These are phyloP conservation scores for Pangasius mekongensis DNA, from an alignment of 2,797 vertebrate genomes.

Conservation along the genomic window DNA sequence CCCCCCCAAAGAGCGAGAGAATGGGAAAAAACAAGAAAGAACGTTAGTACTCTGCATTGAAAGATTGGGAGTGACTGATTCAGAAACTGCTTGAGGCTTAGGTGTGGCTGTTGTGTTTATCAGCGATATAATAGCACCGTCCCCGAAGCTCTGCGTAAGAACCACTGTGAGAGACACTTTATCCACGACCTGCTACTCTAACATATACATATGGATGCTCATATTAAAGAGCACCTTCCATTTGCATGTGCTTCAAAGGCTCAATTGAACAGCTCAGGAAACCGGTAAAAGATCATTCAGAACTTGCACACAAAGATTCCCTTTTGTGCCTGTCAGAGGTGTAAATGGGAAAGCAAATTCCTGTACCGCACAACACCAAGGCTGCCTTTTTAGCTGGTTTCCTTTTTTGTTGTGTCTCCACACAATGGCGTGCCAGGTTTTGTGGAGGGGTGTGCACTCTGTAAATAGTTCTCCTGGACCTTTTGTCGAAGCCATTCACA, in stretches of 20 bases:
- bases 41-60: conserved; percentile 26
- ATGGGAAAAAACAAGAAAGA: conserved; percentile 42
- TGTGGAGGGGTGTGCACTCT: conserved; percentile 63
- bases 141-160: conserved; percentile 54
- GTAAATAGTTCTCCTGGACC: conserved; percentile 62
- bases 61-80: conserved; percentile 46
- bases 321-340: conserved; percentile 75
- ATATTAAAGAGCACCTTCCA: conserved; percentile 60
- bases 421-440: conserved; percentile 72
- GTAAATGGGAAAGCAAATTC: conserved; percentile 80
- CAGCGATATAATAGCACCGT: conserved; percentile 56
- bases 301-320: conserved; percentile 71
- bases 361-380: conserved; percentile 69
- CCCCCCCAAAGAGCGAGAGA: conserved; percentile 13
- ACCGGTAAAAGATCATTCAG: conserved; percentile 73
- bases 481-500: conserved; percentile 60
- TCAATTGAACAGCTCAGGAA: conserved; percentile 76
- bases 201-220: conserved; percentile 61
- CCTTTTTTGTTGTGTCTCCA: conserved; percentile 68
- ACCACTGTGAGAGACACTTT: conserved; percentile 55
- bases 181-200: conserved; percentile 62
- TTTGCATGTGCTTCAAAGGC: conserved; percentile 79
- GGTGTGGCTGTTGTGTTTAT: conserved; percentile 54
- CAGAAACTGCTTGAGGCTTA: conserved; percentile 63
- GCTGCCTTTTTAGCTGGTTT: conserved; percentile 73